phyloP scores from a whole-genome alignment of 2,113 vertebrate genomes.

The Entomyzon cyanotis region DNA sequence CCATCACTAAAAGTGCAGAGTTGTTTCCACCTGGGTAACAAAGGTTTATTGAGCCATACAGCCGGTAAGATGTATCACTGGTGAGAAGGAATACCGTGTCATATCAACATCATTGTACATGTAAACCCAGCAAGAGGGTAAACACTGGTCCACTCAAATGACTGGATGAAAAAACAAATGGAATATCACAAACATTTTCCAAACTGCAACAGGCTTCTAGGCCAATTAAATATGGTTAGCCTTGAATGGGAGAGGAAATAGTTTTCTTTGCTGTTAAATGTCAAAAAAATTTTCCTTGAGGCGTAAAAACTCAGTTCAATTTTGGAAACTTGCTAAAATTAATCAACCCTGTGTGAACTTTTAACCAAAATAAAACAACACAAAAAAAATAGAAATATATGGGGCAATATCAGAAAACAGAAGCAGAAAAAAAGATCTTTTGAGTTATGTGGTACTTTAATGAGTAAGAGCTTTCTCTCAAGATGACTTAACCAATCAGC shows the following conservation, averaged over 20 bases:
- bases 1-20: constrained; percentile 67
- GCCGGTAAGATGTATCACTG: constrained; percentile 58
- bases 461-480: not conserved
- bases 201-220: constrained; percentile 83
- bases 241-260: constrained; percentile 86
- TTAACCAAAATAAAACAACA: constrained; percentile 27
- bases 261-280: constrained; percentile 87
- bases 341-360: constrained; percentile 44
- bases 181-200: constrained; percentile 83
- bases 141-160: constrained; percentile 79
- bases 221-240: constrained; percentile 85
- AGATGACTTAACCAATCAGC: not conserved
- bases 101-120: constrained; percentile 74
- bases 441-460: not conserved
- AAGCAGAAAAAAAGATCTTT: not conserved
- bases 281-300: constrained; percentile 80
- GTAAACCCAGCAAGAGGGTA: constrained; percentile 79
- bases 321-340: constrained; percentile 72
- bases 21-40: constrained; percentile 77
- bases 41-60: constrained; percentile 78
- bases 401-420: not conserved
- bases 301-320: constrained; percentile 74
- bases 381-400: not conserved
- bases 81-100: constrained; percentile 81
- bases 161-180: constrained; percentile 77